Base-by-base conservation (phyloP, 1,140 invertebrate genomes). In the Lycorma delicatula region DNA sequence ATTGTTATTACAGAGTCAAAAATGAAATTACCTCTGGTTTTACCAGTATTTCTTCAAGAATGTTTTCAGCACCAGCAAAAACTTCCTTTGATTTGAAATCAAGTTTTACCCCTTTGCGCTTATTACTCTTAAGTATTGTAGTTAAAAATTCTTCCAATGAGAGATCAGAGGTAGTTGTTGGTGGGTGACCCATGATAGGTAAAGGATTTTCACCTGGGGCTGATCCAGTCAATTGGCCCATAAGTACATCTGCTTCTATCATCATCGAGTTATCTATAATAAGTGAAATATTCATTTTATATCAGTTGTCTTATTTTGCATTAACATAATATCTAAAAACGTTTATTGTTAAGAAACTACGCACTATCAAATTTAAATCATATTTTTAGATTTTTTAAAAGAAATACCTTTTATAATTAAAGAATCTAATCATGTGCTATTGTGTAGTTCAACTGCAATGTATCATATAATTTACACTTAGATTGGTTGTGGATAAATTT, bases 101-200 rank as follows among this genome's bases (percentile, higher is more conserved):
- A 1, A 96, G 73, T 69, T 95, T 95, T 1, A 93, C 81, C 1
- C 91, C 91, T 66, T 85, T 86, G 11, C 34, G 16, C 1, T 20
- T 25, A 12, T 26, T 18, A 5, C 44, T 52, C 13, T 48, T 29
- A 4, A 26, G 22, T 6, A 61, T 28, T 1, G 26, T 50, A 2
- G 57, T 7, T 1, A 96, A 66, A 72, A 93, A 95, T 3, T 83
- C 75, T 6, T 83, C 75, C 1, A 96, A 73, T 4, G 83, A 81
- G 2, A 95, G 72, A 69, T 95, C 88, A 2, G 89, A 91, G 4
- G 71, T 75, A 1, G 68, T 80, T 0, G 71, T 71, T 1, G 89
- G 89, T 20, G 90, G 87, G 75, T 93, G 89, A 3, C 81, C 89
- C 91, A 96, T 94, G 12, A 96, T 80, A 0, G 91, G 89, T 4